Evolutionary conservation across 2,797 vertebrate genomes (phyloP), one percentile per base, ranked within the genome.

Genomic region (Vipera latastei): DNA sequence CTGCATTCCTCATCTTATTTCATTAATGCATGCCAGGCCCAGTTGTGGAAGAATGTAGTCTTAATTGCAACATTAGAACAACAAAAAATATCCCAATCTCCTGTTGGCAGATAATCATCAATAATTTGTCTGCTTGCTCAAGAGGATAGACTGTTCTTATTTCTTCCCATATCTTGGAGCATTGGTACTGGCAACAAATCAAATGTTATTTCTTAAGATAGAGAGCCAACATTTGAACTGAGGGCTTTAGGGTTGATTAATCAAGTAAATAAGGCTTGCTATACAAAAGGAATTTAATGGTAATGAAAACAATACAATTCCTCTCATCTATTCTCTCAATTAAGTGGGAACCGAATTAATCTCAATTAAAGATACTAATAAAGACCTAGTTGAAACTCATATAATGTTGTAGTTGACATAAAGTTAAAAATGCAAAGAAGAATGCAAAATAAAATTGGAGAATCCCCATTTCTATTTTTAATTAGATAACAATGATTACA

Each of bases 191-290:
- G 22, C 48, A 55, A 56, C 59, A 86, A 86, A 86, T 92, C 61
- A 69, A 78, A 63, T 92, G 69, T 83, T n/a, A 86, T 61, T 92
- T 92, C n/a, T 57, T 61, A 53, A 55, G 57, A 55, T 86, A 32
- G 26, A 44, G 25, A 59, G 48, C 73, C 51, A 89, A 56, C 56
- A 61, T 92, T 60, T 92, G 53, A 92, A 78, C 91, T 59, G 57
- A 44, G 12, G 3, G 9, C 28, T 92, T 14, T 38, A 44, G 61
- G 20, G 69, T 88, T 89, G 65, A 61, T 78, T 57, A 61, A 28
- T 44, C 56, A 89, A 57, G 26, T 89, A 89, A 89, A 92, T 85
- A 22, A 83, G 25, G 88, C 44, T 61, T 89, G 57, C 56, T 56
- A 89, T 44, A 6, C 26, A 20, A 22, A 92, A 61, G 14, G 65